phyloP scores from a whole-genome alignment of 2,113 vertebrate species.

The Lipophrys pholis region DNA sequence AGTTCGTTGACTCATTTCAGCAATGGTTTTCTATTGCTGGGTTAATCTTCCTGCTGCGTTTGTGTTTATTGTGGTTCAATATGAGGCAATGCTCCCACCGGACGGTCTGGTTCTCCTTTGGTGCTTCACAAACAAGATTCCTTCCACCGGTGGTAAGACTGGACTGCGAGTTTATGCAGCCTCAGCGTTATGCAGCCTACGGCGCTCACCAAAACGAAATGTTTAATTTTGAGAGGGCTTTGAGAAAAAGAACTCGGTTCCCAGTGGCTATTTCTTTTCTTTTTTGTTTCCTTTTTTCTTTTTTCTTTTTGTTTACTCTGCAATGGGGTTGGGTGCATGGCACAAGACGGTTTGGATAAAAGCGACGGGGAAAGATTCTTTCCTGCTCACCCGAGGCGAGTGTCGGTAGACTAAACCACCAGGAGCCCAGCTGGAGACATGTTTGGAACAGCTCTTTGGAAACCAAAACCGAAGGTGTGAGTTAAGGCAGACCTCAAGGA shows the following conservation, averaged over 20 bases:
- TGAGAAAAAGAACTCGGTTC: slow-evolving; percentile 18
- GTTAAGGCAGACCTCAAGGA: slow-evolving; percentile 15
- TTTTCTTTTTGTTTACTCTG: slow-evolving; percentile 38
- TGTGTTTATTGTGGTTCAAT: slow-evolving; percentile 34
- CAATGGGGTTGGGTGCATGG: slow-evolving; percentile 11
- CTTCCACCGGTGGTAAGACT: slow-evolving; percentile 37
- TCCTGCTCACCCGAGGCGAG: slow-evolving; percentile 18
- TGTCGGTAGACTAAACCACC: slow-evolving; percentile 43
- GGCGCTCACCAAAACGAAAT: slow-evolving; percentile 41
- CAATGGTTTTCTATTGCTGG: too few species aligned
- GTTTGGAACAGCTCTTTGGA: slow-evolving; percentile 30
- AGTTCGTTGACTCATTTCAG: too few species aligned
- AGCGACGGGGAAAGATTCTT: slow-evolving; percentile 19
- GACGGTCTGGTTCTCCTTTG: slow-evolving; percentile 25
- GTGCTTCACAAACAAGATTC: slow-evolving; percentile 54
- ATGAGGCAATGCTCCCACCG: slow-evolving; percentile 33
- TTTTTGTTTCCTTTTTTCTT: too few species aligned
- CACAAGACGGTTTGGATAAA: slow-evolving; percentile 13
- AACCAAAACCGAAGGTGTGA: slow-evolving; percentile 33
- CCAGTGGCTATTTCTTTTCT: slow-evolving; percentile 12
- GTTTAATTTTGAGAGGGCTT: slow-evolving; percentile 25
- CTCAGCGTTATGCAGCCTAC: slow-evolving; percentile 9
- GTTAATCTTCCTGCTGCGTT: slow-evolving; percentile 3
- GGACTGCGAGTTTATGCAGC: slow-evolving; percentile 28
- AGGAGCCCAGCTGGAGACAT: slow-evolving; percentile 32